Conservation (phyloP, 2,797 vertebrate species). For the Lacerta bilineata region DNA sequence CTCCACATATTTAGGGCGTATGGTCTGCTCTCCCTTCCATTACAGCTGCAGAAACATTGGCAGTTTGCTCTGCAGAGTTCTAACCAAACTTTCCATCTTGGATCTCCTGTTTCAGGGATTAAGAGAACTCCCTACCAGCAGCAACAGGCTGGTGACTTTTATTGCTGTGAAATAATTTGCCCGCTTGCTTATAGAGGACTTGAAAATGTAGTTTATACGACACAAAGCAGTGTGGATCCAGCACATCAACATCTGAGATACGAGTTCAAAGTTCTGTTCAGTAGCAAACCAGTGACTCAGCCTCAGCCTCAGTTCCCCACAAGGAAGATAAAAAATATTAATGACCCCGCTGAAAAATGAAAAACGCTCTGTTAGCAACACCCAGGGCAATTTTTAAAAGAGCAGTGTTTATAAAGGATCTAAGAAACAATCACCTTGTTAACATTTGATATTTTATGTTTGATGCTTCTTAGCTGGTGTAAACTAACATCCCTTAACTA, state of each 20-base stretch:
- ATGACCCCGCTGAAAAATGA: background rate
- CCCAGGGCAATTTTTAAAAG: background rate
- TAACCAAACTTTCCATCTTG: background rate
- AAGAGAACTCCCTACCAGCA: background rate
- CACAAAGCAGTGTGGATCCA: background rate
- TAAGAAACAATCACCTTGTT: background rate
- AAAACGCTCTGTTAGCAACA: background rate
- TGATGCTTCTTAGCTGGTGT: background rate
- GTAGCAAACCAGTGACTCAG: background rate
- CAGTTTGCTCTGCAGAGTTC: background rate
- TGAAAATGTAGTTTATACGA: background rate
- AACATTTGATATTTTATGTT: background rate
- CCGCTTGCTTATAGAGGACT: background rate
- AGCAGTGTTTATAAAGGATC: background rate
- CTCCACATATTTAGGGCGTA: background rate
- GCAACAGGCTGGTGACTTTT: background rate
- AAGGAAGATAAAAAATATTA: constrained; percentile 4
- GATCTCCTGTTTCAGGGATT: background rate
- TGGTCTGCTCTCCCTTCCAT: background rate
- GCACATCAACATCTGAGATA: background rate
- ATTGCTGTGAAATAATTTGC: background rate
- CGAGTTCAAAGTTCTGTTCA: background rate
- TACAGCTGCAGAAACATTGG: background rate
- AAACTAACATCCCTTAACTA: background rate
- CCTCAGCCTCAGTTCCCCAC: background rate